phyloP scores from a whole-genome alignment of 2,888 invertebrate genomes.

The Ctenicera cuprea region DNA sequence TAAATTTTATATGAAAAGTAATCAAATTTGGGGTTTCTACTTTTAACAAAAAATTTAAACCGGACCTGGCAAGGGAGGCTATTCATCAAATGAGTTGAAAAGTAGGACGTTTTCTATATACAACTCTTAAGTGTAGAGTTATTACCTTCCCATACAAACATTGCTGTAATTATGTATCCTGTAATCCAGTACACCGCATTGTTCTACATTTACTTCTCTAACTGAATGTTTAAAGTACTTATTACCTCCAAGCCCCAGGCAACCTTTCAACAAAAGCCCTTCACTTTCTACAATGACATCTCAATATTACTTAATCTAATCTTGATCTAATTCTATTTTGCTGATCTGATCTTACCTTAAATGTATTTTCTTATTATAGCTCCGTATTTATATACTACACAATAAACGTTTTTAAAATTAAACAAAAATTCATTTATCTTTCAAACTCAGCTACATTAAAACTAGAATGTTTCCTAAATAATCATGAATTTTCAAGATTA shows the following conservation, averaged over 20 bases:
- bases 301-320: conserved; percentile 18
- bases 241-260: conserved; percentile 18
- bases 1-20: background rate
- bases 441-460: no score
- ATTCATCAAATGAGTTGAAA: background rate
- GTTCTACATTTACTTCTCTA: conserved; percentile 17
- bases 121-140: background rate
- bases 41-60: background rate
- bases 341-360: background rate
- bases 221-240: conserved; percentile 10
- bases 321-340: conserved; percentile 11
- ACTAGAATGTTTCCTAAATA: no score
- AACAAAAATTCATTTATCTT: no score
- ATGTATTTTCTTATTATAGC: background rate
- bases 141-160: background rate
- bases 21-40: background rate
- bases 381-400: no score
- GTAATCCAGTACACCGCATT: conserved; percentile 21
- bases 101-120: background rate
- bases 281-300: conserved; percentile 20
- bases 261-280: conserved; percentile 9
- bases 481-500: no score
- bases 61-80: no score
- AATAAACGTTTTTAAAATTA: no score
- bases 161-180: conserved; percentile 6